Base-by-base conservation (phyloP, 2,113 vertebrate species). In the Actenoides hombroni region DNA sequence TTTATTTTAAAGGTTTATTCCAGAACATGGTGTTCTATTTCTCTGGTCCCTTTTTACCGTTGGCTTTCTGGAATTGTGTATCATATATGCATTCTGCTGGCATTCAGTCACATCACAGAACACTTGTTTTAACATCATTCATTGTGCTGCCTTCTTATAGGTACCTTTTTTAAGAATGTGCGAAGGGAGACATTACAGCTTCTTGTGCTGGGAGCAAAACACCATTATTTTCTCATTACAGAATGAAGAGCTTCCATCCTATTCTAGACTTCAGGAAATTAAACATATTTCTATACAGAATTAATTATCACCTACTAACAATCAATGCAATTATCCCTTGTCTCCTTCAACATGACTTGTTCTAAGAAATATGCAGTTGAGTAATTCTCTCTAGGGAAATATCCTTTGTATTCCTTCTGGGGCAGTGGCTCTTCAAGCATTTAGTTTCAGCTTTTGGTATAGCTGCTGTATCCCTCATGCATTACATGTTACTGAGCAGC, bases 281-380 rank as follows among this genome's bases (percentile, higher is more conserved):
- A 97, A 92, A 79, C 1, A 11, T 88, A 84, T 93, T 94, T 95
- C 92, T 94, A 91, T 71, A 54, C 88, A 92, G 88, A 97, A 97
- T 97, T 97, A 96, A 97, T 96, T 97, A 96, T 69, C 95, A 89
- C 91, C 63, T 96, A 67, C 91, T 91, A 94, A 95, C 96, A 96
- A 86, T 95, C 95, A 97, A 81, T 97, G 95, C 94, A 96, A 95
- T 97, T 97, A 96, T 95, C 96, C 70, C 81, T 89, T 88, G 60
- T 97, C 92, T 96, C 94, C 88, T 96, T 96, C 60, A 53, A 57
- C 86, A 86, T 89, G 94, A 96, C 95, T 96, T 83, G 54, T 77
- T 95, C 88, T 96, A 15, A 82, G 92, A 91, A 96, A 95, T 93
- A 64, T 6, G 0, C 83, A 81, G 95, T 90, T 92, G 96, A 97